A percentile compares a stretch with the other conserved stretches of the same genome.
These are phyloP conservation scores for Conger conger DNA, from an alignment of 2,113 vertebrate genomes.

Conservation along the genomic window DNA sequence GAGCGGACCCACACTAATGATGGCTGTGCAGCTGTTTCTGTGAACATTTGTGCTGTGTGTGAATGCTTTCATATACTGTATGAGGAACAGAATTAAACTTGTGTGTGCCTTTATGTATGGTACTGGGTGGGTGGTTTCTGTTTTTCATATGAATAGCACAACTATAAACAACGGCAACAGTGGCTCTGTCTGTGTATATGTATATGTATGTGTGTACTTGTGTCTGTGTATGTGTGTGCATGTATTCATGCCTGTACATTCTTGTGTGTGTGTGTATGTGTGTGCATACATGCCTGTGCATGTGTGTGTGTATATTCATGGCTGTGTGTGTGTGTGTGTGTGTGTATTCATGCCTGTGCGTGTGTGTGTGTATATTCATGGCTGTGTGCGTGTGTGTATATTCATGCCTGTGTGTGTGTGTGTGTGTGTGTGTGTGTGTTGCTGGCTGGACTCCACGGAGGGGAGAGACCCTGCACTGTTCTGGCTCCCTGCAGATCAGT, in stretches of 20 bases:
- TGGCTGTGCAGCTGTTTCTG: background rate
- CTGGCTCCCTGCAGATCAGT: background rate
- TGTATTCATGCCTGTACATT: background rate
- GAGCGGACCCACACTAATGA: background rate
- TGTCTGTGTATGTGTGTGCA: background rate
- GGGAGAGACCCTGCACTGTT: background rate
- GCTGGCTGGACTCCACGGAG: background rate
- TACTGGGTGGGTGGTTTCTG: background rate
- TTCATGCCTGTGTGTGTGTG: too few species aligned
- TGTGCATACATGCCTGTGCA: constrained; percentile 26
- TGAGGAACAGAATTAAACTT: constrained; percentile 13
- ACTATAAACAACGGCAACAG: constrained; percentile 3
- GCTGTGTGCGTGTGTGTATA: background rate
- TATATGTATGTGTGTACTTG: background rate
- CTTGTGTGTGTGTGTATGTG: constrained; percentile 16
- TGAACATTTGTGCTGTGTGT: constrained; percentile 37
- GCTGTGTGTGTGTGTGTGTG: background rate
- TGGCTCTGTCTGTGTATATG: background rate
- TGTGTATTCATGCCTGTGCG: background rate
- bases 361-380: background rate
- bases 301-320: background rate
- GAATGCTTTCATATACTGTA: background rate
- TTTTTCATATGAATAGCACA: background rate
- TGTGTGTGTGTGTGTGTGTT: too few species aligned
- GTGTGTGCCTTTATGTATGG: background rate